Percentiles rank a stretch among this genome's conserved stretches.
Evolutionary conservation across 2,888 invertebrate species (phyloP).

Genomic region (Dryococelus australis): DNA sequence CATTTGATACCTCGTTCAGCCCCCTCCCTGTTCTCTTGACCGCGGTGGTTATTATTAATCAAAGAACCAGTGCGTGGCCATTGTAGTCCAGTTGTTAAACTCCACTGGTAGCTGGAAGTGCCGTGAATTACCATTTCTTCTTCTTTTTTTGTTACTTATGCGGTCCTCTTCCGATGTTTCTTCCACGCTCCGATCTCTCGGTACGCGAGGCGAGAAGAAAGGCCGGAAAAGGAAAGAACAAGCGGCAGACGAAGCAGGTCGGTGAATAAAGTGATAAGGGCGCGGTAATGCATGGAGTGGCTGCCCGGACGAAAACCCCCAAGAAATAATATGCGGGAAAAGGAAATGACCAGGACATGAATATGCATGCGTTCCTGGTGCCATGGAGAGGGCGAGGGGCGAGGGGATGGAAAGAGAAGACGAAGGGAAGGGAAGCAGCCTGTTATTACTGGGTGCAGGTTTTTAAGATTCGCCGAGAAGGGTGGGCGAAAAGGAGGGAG

Average conservation of each 20-base stretch:
- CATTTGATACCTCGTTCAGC: no score
- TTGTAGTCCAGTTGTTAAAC: no score
- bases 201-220: not conserved
- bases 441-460: slow-evolving; percentile 27
- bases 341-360: slow-evolving; percentile 35
- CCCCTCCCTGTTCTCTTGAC: no score
- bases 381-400: not conserved
- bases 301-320: slow-evolving; percentile 20
- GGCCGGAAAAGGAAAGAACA: not conserved
- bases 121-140: not conserved
- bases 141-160: not conserved
- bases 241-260: not conserved
- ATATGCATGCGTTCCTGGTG: slow-evolving; percentile 32
- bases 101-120: no score
- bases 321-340: slow-evolving; percentile 33
- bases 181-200: not conserved
- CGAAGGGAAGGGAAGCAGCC: not conserved
- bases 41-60: no score
- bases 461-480: slow-evolving; percentile 21
- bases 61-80: no score
- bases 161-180: not conserved
- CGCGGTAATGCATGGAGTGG: slow-evolving; percentile 23
- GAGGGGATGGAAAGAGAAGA: not conserved
- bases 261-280: slow-evolving; percentile 25
- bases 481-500: not conserved